Percentiles rank a stretch among this genome's conserved stretches.
Evolutionary conservation across 2,888 invertebrate species (phyloP).

Genomic region (Pseudococcus viburni): DNA sequence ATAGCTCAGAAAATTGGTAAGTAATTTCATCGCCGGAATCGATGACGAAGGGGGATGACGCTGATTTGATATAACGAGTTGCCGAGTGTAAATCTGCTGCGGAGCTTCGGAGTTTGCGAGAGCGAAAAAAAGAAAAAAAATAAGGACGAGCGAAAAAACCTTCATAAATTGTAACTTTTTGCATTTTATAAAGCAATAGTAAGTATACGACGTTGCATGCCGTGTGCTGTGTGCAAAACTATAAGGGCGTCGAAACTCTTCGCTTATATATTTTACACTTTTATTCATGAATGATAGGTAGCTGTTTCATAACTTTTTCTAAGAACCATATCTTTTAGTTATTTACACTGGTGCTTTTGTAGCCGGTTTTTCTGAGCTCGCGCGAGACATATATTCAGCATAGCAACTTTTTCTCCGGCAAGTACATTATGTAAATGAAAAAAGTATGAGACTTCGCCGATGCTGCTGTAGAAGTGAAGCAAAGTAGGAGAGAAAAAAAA

Average conservation of each 20-base stretch:
- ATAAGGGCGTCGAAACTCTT: constrained; percentile 55
- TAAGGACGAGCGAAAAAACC: neutral
- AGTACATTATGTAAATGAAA: constrained; percentile 63
- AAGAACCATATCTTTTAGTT: constrained; percentile 57
- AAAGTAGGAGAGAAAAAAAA: neutral
- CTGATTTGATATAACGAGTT: constrained; percentile 39
- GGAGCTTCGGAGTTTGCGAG: neutral
- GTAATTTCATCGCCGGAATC: neutral
- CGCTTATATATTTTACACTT: constrained; percentile 56
- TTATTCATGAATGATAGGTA: constrained; percentile 57
- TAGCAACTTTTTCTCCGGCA: constrained; percentile 41
- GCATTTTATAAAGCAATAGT: constrained; percentile 50
- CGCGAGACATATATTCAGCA: constrained; percentile 57
- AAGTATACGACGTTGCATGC: neutral
- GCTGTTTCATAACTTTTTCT: constrained; percentile 57
- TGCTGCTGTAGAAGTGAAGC: neutral
- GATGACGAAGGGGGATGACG: neutral
- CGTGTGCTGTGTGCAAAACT: neutral
- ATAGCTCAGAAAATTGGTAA: constrained; percentile 2
- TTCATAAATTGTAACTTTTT: constrained; percentile 57
- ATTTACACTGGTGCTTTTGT: constrained; percentile 53
- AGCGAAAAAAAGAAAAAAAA: neutral
- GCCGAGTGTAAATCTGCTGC: neutral
- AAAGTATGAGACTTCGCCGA: constrained; percentile 40
- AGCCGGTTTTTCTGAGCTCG: neutral